phyloP scores from a whole-genome alignment of 2,797 vertebrate genomes.

The Monodelphis domestica region DNA sequence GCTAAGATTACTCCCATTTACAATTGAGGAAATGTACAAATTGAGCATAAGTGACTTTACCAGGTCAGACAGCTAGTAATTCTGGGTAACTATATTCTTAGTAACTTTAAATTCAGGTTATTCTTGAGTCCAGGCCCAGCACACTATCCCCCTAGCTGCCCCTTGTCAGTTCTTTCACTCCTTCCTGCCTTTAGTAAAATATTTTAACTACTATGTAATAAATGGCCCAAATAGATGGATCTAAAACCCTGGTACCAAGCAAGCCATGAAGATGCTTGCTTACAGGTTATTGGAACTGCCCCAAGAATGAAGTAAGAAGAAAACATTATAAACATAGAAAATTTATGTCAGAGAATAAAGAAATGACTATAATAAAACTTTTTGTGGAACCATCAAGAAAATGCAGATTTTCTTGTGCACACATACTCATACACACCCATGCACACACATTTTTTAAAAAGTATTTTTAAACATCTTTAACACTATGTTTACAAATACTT shows the following conservation, averaged over 20 bases:
- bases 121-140: background rate
- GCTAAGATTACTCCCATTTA: background rate
- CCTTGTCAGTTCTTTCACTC: background rate
- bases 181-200: background rate
- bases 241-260: background rate
- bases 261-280: background rate
- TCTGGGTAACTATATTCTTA: no score
- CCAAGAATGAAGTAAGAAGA: background rate
- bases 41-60: background rate
- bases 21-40: background rate
- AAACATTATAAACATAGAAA: background rate
- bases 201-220: background rate
- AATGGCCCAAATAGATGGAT: background rate
- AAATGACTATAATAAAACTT: background rate
- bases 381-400: background rate
- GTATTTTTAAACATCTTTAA: background rate
- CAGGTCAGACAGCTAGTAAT: background rate
- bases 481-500: background rate
- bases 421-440: no score
- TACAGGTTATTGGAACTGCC: background rate
- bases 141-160: background rate
- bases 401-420: no score
- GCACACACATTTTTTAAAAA: background rate
- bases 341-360: background rate
- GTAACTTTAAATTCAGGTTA: no score